Percentiles rank a stretch among this genome's conserved stretches.
These are phyloP conservation scores for Myotis myotis DNA, from an alignment of 2,797 vertebrate species.

Conservation along the genomic window DNA sequence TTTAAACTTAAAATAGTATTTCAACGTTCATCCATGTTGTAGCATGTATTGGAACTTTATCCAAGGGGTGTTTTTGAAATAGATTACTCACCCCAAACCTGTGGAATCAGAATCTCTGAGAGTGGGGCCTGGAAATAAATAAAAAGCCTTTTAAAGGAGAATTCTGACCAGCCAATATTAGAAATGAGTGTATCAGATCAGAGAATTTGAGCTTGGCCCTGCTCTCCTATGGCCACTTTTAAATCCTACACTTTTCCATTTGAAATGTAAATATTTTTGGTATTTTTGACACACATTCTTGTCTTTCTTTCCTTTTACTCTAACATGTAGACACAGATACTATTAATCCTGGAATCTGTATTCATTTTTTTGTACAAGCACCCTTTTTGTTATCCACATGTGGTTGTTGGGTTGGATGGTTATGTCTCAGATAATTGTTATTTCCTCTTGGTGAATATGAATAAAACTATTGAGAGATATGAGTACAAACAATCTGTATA, in stretches of 20 bases:
- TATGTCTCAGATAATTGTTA: background rate
- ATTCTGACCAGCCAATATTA: background rate
- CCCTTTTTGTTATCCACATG: background rate
- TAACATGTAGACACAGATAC: background rate
- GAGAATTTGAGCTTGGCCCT: slow-evolving; percentile 26
- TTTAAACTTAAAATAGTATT: background rate
- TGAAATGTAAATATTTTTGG: slow-evolving; percentile 3
- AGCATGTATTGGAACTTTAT: background rate
- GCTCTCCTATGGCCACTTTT: background rate
- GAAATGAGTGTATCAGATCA: background rate
- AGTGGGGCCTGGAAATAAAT: background rate
- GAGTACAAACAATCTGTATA: background rate
- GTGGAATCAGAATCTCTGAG: background rate
- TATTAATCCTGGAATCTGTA: background rate
- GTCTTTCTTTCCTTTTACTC: background rate
- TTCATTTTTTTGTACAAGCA: slow-evolving; percentile 14
- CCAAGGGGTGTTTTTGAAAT: background rate
- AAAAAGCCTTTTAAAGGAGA: slow-evolving; percentile 1
- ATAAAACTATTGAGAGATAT: background rate
- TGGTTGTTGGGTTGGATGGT: background rate
- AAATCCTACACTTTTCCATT: background rate
- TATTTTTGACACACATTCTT: background rate
- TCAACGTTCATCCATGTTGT: background rate
- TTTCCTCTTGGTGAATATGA: background rate
- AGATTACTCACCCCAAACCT: background rate